Conservation (phyloP, 2,888 invertebrate genomes). For the Pterostichus madidus region DNA sequence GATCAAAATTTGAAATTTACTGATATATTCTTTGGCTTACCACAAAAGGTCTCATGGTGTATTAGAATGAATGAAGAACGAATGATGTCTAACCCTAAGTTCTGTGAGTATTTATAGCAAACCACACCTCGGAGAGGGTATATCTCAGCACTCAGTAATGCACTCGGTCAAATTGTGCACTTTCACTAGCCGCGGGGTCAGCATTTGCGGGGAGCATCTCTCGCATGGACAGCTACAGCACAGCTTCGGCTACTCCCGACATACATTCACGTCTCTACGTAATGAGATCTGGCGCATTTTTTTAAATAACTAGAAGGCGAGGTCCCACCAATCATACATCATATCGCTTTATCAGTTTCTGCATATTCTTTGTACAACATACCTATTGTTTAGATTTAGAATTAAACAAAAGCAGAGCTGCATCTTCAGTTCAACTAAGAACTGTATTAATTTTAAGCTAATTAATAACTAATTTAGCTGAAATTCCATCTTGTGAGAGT, state of each 20-base stretch:
- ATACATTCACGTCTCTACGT: constrained; percentile 26
- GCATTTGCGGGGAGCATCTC: constrained; percentile 63
- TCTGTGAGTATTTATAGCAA: constrained; percentile 56
- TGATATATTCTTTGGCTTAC: constrained; percentile 41
- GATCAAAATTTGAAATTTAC: not conserved
- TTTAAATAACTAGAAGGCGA: constrained; percentile 10
- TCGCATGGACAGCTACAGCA: constrained; percentile 35
- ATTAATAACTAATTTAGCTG: not conserved
- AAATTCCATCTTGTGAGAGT: not conserved
- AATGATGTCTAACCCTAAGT: constrained; percentile 61
- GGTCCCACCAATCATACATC: constrained; percentile 27
- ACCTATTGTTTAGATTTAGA: not conserved
- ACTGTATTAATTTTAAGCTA: not conserved
- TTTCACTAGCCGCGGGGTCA: constrained; percentile 65
- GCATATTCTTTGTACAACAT: constrained; percentile 3
- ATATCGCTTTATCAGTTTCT: constrained; percentile 19
- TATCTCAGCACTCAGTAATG: constrained; percentile 44
- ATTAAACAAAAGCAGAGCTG: not conserved
- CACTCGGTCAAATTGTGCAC: constrained; percentile 60
- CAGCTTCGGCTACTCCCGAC: constrained; percentile 51
- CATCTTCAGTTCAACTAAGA: not conserved
- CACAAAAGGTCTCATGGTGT: constrained; percentile 66
- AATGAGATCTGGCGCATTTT: constrained; percentile 22
- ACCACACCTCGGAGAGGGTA: constrained; percentile 67
- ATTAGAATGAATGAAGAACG: constrained; percentile 37